Base-by-base conservation (phyloP, 2,888 invertebrate genomes). In the Coenonympha glycerion region DNA sequence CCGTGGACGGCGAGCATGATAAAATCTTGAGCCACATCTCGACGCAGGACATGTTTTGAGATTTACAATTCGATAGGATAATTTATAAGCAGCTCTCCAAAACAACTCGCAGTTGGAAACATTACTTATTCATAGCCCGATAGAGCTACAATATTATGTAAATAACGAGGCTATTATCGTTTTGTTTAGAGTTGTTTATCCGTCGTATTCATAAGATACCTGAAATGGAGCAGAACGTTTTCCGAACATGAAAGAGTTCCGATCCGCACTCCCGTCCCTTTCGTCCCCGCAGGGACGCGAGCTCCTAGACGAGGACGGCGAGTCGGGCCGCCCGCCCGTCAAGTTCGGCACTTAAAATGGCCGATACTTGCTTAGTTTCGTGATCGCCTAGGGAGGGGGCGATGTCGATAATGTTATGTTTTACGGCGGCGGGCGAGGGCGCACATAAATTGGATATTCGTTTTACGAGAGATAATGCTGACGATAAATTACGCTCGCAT, bases 321-420 rank as follows among this genome's bases (percentile, higher is more conserved):
- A 57, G 55, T 22, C 55, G 64, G 69, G 70, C 68, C 68, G 66
- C 63, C 71, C 72, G 73, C 74, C 71, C 74, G 78, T 77, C 78
- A 76, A 76, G 76, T 79, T 81, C 70, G 74, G 71, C 75, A 71
- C 77, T 75, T 79, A 78, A 81, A 82, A 84, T 82, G 83, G 82
- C 80, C 84, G 84, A 76, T 74, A 76, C 77, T 81, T 73, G 77
- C 77, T 81, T 80, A 80, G 85, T 80, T 82, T 82, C 84, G 83
- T 82, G 85, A 83, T 83, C 79, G 85, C 79, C 82, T 80, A 80
- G 84, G 83, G 85, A 79, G 83, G 82, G 79, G 78, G 77, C 74
- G 75, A 72, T 75, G 79, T 80, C 83, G 83, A 84, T 84, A 85
- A 79, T 84, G 79, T 83, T 83, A 84, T 83, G 79, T 83, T 84